phyloP scores from a whole-genome alignment of 2,888 invertebrate genomes.

The Empis livida region DNA sequence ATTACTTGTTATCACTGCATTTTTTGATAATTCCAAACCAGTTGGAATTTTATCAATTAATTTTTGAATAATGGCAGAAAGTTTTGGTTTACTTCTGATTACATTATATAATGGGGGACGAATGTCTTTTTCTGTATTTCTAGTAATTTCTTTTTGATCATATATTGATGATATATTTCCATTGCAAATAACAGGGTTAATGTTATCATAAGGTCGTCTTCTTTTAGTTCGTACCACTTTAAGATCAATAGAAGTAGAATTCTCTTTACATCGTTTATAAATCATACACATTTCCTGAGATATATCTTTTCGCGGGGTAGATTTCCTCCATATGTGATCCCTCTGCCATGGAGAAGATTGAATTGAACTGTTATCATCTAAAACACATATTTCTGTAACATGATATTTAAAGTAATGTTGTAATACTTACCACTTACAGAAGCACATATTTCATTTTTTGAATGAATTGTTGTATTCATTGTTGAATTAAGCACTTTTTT shows the following conservation, averaged over 20 bases:
- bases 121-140: neutral
- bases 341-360: slow-evolving; percentile 86
- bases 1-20: slow-evolving; percentile 16
- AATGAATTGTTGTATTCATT: slow-evolving; percentile 48
- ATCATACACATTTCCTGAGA: slow-evolving; percentile 61
- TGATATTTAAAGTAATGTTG: neutral
- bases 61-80: slow-evolving; percentile 33
- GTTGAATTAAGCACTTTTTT: slow-evolving; percentile 80
- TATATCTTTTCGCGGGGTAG: slow-evolving; percentile 57
- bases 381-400: slow-evolving; percentile 30
- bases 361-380: slow-evolving; percentile 82
- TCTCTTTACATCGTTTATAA: slow-evolving; percentile 26
- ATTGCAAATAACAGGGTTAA: neutral
- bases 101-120: neutral
- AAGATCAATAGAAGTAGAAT: slow-evolving; percentile 15
- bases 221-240: slow-evolving; percentile 39
- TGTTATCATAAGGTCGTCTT: slow-evolving; percentile 50
- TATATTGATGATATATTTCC: neutral
- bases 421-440: slow-evolving; percentile 64
- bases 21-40: slow-evolving; percentile 24
- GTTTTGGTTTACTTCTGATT: slow-evolving; percentile 20
- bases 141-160: neutral
- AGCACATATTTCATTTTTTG: slow-evolving; percentile 59
- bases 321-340: slow-evolving; percentile 82
- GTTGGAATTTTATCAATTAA: slow-evolving; percentile 29